Conservation (phyloP, 1,140 invertebrate species). For the Atta cephalotes region DNA sequence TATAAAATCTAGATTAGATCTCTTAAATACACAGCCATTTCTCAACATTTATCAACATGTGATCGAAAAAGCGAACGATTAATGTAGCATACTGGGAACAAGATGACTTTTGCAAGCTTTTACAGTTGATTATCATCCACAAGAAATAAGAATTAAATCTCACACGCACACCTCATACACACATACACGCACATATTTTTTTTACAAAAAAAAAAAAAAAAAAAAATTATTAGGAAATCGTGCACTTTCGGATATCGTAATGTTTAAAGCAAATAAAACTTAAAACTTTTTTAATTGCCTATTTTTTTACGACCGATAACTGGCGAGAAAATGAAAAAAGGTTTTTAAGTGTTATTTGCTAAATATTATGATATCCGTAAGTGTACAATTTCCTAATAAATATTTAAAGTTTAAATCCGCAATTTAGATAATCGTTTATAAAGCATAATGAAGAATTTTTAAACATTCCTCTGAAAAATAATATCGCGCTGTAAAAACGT, state of each 20-base stretch:
- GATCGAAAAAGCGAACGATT: conserved; percentile 27
- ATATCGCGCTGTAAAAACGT: conserved; percentile 2
- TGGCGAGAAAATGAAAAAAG: too few species aligned
- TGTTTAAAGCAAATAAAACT: conserved; percentile 17
- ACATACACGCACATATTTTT: neutral
- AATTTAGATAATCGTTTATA: neutral
- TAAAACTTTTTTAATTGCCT: neutral
- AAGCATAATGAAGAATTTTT: conserved; percentile 2
- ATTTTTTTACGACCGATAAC: too few species aligned
- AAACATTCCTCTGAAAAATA: conserved; percentile 1
- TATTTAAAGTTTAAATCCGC: neutral
- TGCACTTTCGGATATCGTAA: neutral
- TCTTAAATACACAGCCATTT: conserved; percentile 61
- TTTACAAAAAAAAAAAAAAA: neutral
- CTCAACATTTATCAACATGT: conserved; percentile 49
- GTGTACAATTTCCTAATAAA: conserved; percentile 23
- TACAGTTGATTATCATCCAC: neutral
- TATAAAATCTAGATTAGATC: conserved; percentile 35
- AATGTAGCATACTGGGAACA: conserved; percentile 7
- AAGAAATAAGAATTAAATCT: conserved; percentile 4
- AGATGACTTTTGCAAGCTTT: conserved; percentile 24
- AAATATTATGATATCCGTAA: neutral
- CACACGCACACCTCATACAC: neutral
- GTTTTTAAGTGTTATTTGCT: too few species aligned
- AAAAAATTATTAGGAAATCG: conserved; percentile 1